Evolutionary conservation across 2,888 invertebrate species (phyloP), one percentile per base, ranked within the genome.

Genomic region (Lasius fuliginosus): DNA sequence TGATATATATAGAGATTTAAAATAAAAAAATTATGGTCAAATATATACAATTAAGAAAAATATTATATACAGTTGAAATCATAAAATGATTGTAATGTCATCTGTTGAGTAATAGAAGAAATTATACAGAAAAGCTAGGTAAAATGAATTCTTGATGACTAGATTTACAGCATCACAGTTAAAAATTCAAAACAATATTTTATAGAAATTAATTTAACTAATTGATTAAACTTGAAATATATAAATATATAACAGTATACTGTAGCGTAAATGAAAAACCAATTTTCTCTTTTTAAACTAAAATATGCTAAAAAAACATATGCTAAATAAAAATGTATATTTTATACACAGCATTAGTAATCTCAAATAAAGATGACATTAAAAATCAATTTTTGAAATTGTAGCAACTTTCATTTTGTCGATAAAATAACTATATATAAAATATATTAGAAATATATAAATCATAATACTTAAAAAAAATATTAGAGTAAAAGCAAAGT

Each of bases 391-490:
- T 65, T 12, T 27, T 68, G 27, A 5, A 68, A 68, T n/a, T 64
- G 23, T 15, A 65, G 0, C 3, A 42, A 68, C 18, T 46, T 46
- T 46, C 11, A n/a, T 27, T 40, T 42, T n/a, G 23, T 67, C 15
- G 40, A 30, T 30, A 46, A 46, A n/a, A 68, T n/a, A 11, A 23
- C 1, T 6, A 42, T 42, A 42, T 42, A 65, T 15, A 42, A 67
- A 68, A 30, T 68, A 49, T 69, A 69, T 3, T n/a, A 33, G 27
- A 49, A n/a, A 33, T 53, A n/a, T 53, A 33, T n/a, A 69, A 67
- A 46, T 15, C 6, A 30, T n/a, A 53, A 49, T 15, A 1, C 11
- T 36, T 2, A 0, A 36, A 1, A 15, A 42, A 42, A 12, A 42
- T 42, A 36, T 53, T 53, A 53, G n/a, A 33, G 0, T 6, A 0